Evolutionary conservation across 1,140 invertebrate genomes (phyloP).

Genomic region (Lamellibrachia luymesi): DNA sequence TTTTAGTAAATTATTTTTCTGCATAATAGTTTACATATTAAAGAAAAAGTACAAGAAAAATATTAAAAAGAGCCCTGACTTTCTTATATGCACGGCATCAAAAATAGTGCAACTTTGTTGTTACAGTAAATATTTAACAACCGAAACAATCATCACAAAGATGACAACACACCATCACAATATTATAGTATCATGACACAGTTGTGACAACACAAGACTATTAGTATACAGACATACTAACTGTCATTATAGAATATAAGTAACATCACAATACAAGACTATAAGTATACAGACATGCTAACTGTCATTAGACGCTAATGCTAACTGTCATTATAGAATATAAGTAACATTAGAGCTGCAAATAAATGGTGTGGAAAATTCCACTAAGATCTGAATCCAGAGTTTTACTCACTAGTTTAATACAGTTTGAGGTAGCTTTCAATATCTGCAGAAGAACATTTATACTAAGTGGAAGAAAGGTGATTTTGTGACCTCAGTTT

Average conservation of each 20-base stretch:
- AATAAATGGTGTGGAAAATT: neutral
- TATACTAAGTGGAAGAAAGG: neutral
- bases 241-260: neutral
- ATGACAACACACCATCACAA: neutral
- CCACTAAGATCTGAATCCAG: neutral
- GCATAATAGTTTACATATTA: neutral
- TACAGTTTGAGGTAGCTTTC: no score
- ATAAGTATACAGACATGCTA: neutral
- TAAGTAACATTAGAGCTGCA: neutral
- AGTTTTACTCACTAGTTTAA: neutral
- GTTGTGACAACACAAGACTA: neutral
- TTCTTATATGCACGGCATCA: neutral
- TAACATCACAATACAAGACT: neutral
- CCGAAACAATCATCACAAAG: neutral
- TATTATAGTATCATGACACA: neutral
- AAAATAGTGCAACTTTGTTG: neutral
- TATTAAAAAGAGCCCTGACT: neutral
- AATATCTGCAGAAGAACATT: no score
- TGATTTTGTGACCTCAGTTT: neutral
- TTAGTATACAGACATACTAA: neutral
- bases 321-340: neutral
- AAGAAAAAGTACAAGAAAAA: neutral
- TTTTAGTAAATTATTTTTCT: neutral
- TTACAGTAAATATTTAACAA: neutral
- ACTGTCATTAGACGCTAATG: no score